Evolutionary conservation across 2,888 invertebrate species (phyloP), one percentile per base, ranked within the genome.

Genomic region (Caenorhabditis sp.): DNA sequence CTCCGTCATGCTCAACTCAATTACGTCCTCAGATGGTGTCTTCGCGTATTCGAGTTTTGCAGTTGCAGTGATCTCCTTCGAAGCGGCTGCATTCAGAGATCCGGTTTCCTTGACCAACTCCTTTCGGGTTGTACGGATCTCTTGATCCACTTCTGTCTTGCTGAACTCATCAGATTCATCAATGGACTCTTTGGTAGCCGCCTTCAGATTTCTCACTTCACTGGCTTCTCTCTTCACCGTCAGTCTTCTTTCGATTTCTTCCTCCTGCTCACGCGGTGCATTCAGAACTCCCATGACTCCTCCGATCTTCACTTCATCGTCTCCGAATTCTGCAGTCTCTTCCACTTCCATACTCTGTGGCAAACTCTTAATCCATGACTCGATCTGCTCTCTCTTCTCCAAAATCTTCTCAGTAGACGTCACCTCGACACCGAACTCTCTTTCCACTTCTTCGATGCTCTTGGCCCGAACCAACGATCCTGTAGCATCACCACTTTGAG

Each of bases 391-490:
- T 24, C 68, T 59, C 72, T 84, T 84, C 61, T 80, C 75, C 41
- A 84, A 47, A 61, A 64, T 41, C 31, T 68, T 79, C 54, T 68
- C 72, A 6, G 76, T 76, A 16, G 76, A 76, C 16, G 76, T 68
- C 26, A 80, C 69, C 38, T 84, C 84, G 31, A 84, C 80, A 31
- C 84, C 84, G 28, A 84, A 84, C 28, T 76, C 79, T 47, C 79
- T 59, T 56, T 76, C 72, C 38, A 84, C 80, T 41, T 84, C 84
- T 41, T 80, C 84, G 28, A 80, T 64, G 24, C 80, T 80, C 76
- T 76, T 84, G 8, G 76, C 76, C 3, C 76, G 81, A 63, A 81
- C 72, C 73, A 74, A 19, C 31, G 63, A 59, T 31, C 77, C 82
- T 76, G 73, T 63, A 77, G 72, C 56, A 58, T 64, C 61, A 69